Conservation (phyloP, 1,140 invertebrate species). For the Micrasema minimum region DNA sequence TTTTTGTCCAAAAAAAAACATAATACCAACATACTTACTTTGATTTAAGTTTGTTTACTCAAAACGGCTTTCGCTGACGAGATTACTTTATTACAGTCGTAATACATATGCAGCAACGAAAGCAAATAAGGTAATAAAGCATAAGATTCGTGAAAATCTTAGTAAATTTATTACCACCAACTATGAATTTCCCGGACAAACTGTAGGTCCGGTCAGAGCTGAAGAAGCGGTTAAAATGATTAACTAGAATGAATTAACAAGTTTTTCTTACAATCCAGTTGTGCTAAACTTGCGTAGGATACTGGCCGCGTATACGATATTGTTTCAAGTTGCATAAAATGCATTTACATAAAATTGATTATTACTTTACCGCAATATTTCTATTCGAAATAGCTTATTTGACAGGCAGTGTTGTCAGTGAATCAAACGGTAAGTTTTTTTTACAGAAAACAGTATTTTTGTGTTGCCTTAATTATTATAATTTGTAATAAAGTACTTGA, state of each 20-base stretch:
- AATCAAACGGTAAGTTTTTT: conserved; percentile 7
- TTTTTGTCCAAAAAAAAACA: too few species aligned
- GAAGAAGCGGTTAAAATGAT: conserved; percentile 4
- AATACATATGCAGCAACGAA: too few species aligned
- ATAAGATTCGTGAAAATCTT: too few species aligned
- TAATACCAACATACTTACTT: too few species aligned
- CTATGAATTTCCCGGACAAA: background rate
- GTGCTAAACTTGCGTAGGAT: conserved; percentile 8
- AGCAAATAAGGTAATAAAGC: too few species aligned
- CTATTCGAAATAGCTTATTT: background rate
- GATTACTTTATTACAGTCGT: too few species aligned
- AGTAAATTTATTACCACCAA: too few species aligned
- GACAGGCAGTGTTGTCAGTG: conserved; percentile 26
- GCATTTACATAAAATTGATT: too few species aligned
- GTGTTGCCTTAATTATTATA: conserved; percentile 10
- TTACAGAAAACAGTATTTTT: background rate
- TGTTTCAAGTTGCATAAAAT: too few species aligned
- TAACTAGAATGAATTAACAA: conserved; percentile 12
- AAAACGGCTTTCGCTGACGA: too few species aligned
- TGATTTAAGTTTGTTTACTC: too few species aligned
- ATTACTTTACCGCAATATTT: background rate
- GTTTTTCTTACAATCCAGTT: conserved; percentile 20
- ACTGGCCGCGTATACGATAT: background rate
- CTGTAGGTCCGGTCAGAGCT: background rate
- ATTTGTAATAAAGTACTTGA: background rate